phyloP scores from a whole-genome alignment of 2,888 invertebrate species.

The Patella pellucida region DNA sequence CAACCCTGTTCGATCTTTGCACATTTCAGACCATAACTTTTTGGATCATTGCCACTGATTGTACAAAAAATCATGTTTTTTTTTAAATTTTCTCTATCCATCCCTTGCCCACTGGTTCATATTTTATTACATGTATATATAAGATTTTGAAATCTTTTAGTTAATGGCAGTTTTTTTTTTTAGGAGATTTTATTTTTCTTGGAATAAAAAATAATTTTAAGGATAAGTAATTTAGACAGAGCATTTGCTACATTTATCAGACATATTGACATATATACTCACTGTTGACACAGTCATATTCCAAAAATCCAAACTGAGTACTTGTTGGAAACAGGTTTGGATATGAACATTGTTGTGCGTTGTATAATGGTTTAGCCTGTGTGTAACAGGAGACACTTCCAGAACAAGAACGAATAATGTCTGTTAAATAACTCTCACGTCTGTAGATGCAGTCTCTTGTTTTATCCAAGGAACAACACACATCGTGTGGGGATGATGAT shows the following conservation, averaged over 20 bases:
- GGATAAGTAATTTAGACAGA: too few species aligned
- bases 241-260: too few species aligned
- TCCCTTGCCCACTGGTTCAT: too few species aligned
- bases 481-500: not conserved
- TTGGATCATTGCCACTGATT: too few species aligned
- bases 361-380: not conserved
- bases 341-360: not conserved
- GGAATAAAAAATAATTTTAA: too few species aligned
- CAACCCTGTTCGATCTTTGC: too few species aligned
- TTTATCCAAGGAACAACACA: conserved; percentile 7
- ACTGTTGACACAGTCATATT: conserved; percentile 24
- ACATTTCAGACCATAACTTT: too few species aligned
- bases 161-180: not conserved
- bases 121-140: not conserved
- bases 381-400: conserved; percentile 4
- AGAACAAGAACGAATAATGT: conserved; percentile 11
- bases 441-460: conserved; percentile 14
- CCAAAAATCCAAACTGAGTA: conserved; percentile 13
- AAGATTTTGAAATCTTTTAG: not conserved
- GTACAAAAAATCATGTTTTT: too few species aligned
- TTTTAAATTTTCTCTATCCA: too few species aligned
- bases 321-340: not conserved
- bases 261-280: not conserved
- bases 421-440: not conserved
- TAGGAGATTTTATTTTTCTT: not conserved